These are phyloP conservation scores for Pemphigus obesinymphae DNA, from an alignment of 1,140 invertebrate genomes.

Conservation along the genomic window DNA sequence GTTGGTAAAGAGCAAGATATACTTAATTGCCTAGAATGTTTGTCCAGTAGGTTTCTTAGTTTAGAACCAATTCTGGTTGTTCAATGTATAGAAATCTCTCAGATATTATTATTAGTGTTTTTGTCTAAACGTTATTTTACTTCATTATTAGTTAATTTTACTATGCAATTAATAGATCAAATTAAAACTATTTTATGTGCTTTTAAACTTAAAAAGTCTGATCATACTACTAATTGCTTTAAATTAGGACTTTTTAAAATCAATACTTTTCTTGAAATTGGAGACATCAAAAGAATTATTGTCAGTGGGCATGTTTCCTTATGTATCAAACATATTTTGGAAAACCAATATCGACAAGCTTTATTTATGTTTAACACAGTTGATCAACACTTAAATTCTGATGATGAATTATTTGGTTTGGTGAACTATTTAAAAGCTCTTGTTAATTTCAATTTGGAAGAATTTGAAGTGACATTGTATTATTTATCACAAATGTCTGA, in stretches of 20 bases:
- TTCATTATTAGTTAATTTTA: neutral
- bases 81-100: slow-evolving; percentile 27
- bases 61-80: slow-evolving; percentile 22
- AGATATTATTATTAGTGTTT: slow-evolving; percentile 7
- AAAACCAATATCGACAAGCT: slow-evolving; percentile 18
- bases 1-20: slow-evolving; percentile 2
- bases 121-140: neutral
- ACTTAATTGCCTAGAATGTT: neutral
- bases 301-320: neutral
- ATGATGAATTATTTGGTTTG: slow-evolving; percentile 7
- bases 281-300: neutral
- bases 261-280: neutral
- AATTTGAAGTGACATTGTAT: neutral
- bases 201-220: slow-evolving; percentile 12
- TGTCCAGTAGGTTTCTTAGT: neutral
- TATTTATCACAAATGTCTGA: slow-evolving; percentile 27
- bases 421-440: slow-evolving; percentile 1
- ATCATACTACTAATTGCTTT: neutral
- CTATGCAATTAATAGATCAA: neutral
- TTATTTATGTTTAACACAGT: neutral
- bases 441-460: slow-evolving; percentile 14
- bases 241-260: slow-evolving; percentile 21
- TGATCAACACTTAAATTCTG: neutral
- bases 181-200: neutral
- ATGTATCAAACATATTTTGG: neutral